These are phyloP conservation scores for Pheosia gnoma DNA, from an alignment of 2,888 invertebrate species.

Conservation along the genomic window DNA sequence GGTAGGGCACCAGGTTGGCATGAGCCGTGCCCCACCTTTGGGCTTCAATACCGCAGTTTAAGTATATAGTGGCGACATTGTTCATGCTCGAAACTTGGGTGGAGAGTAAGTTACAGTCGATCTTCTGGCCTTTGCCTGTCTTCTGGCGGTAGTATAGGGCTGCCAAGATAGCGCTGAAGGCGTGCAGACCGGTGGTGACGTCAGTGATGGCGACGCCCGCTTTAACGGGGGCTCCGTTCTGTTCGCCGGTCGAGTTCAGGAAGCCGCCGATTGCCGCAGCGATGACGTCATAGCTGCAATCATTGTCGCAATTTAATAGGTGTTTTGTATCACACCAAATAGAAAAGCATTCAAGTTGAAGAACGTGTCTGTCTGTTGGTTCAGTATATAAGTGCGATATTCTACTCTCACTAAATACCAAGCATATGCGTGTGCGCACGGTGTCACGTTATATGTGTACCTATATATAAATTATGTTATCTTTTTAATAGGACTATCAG, in stretches of 20 bases:
- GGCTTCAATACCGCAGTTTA: constrained; percentile 92
- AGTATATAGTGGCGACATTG: constrained; percentile 94
- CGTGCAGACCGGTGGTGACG: constrained; percentile 96
- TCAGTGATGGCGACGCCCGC: constrained; percentile 97
- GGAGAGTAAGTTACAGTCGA: constrained; percentile 96
- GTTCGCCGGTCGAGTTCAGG: constrained; percentile 94
- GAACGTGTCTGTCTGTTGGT: neutral
- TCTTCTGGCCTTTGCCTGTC: constrained; percentile 94
- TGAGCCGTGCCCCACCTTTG: constrained; percentile 96
- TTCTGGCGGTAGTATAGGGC: constrained; percentile 91
- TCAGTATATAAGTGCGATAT: no score
- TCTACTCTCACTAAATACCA: neutral
- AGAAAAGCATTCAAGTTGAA: neutral
- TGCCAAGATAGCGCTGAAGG: constrained; percentile 97
- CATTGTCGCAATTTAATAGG: neutral
- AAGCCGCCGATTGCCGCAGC: constrained; percentile 97
- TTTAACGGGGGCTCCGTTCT: constrained; percentile 93
- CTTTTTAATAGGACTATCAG: no score
- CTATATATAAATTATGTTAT: neutral
- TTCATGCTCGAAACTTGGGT: constrained; percentile 95
- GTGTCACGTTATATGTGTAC: neutral
- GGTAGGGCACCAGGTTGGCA: constrained; percentile 97
- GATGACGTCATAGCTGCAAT: constrained; percentile 93
- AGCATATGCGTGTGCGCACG: neutral
- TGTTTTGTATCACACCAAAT: neutral